Percentiles rank a stretch among this genome's conserved stretches.
phyloP scores from a whole-genome alignment of 64 coral and sea anemone species.

The Actinia tenebrosa region DNA sequence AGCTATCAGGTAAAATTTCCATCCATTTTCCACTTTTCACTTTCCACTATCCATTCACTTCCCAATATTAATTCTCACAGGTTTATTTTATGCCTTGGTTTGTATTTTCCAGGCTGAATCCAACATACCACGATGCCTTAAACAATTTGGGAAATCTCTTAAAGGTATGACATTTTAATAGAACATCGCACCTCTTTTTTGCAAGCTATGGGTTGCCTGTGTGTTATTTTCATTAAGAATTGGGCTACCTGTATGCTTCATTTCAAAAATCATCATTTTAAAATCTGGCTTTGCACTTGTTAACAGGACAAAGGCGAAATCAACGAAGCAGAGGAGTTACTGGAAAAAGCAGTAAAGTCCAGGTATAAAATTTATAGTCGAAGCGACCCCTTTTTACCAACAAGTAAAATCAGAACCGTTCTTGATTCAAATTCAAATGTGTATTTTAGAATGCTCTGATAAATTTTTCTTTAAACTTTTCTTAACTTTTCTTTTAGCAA shows the following conservation, averaged over 20 bases:
- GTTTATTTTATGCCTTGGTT: no score
- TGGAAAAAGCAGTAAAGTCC: conserved; percentile 66
- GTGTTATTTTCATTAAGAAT: background rate
- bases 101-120: conserved; percentile 47
- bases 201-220: background rate
- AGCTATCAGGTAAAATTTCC: conserved; percentile 54
- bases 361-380: conserved; percentile 8
- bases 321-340: conserved; percentile 60
- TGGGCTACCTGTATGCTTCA: background rate
- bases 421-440: background rate
- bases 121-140: conserved; percentile 74
- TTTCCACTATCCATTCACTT: background rate
- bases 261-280: background rate
- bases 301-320: conserved; percentile 68
- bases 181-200: background rate
- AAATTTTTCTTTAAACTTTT: background rate
- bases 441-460: background rate
- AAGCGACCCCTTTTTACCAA: background rate
- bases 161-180: conserved; percentile 46
- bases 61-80: background rate
- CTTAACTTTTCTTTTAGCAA: conserved; percentile 8
- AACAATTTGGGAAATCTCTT: conserved; percentile 86
- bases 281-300: background rate
- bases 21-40: no score
- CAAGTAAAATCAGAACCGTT: no score